Conservation (phyloP, 2,113 vertebrate genomes). For the Bungarus multicinctus region DNA sequence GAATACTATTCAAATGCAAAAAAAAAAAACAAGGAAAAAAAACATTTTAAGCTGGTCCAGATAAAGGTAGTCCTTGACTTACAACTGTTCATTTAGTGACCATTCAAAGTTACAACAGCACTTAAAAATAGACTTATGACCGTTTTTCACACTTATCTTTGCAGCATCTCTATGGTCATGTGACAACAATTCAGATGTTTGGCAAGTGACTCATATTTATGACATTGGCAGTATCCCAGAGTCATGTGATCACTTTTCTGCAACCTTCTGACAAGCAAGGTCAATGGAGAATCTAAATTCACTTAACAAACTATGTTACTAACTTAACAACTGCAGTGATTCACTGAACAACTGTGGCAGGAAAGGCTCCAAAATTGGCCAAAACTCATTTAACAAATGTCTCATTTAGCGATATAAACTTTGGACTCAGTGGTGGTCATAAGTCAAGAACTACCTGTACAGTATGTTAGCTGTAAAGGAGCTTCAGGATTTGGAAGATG, state of each 20-base stretch:
- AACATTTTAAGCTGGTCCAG: not conserved
- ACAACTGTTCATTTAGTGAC: not conserved
- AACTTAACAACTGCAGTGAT: not conserved
- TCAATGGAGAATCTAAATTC: too few relatives aligned
- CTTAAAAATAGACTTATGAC: not conserved
- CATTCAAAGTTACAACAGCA: not conserved
- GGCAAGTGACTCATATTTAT: not conserved
- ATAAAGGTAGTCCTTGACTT: not conserved
- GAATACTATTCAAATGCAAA: too few relatives aligned
- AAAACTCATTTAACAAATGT: not conserved
- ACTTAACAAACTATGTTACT: too few relatives aligned
- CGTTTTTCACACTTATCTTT: not conserved
- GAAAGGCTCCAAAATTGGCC: not conserved
- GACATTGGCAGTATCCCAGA: not conserved
- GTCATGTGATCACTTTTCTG: not conserved
- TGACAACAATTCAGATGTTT: not conserved
- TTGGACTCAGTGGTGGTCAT: not conserved
- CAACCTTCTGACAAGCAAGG: too few relatives aligned
- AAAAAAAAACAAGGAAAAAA: not conserved
- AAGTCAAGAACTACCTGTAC: not conserved
- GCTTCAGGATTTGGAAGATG: not conserved
- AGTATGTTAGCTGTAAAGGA: not conserved
- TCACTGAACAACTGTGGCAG: not conserved
- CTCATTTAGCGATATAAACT: not conserved
- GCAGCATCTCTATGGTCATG: not conserved